Conservation (phyloP, 2,113 vertebrate genomes). For the Muscicapa adusta region DNA sequence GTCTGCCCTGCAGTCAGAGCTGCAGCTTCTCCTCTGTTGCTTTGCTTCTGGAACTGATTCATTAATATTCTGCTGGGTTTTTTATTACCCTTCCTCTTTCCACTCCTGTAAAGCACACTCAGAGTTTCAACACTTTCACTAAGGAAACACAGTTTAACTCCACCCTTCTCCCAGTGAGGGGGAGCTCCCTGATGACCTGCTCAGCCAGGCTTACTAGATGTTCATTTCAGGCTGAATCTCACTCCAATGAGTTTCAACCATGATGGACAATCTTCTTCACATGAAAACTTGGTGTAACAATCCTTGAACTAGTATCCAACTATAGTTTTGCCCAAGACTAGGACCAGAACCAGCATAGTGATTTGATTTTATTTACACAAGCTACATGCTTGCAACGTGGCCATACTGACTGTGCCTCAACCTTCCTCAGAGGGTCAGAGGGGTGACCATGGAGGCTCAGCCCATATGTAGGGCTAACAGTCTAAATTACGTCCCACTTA, state of each 20-base stretch:
- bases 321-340: not conserved
- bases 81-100: not conserved
- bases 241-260: not conserved
- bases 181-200: not conserved
- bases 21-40: not conserved
- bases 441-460: not conserved
- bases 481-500: not conserved
- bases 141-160: not conserved
- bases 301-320: not conserved
- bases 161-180: not conserved
- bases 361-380: not conserved
- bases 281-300: not conserved
- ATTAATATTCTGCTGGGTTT: not conserved
- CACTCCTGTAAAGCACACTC: not conserved
- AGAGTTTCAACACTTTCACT: not conserved
- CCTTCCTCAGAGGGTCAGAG: not conserved
- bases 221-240: not conserved
- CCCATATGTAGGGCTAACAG: not conserved
- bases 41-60: not conserved
- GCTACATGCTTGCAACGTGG: fast-evolving
- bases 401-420: not conserved
- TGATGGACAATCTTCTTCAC: not conserved
- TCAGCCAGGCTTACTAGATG: not conserved
- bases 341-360: not conserved
- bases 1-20: not conserved